Evolutionary conservation across 2,113 vertebrate genomes (phyloP), one percentile per base, ranked within the genome.

Genomic region (Takifugu bimaculatus): DNA sequence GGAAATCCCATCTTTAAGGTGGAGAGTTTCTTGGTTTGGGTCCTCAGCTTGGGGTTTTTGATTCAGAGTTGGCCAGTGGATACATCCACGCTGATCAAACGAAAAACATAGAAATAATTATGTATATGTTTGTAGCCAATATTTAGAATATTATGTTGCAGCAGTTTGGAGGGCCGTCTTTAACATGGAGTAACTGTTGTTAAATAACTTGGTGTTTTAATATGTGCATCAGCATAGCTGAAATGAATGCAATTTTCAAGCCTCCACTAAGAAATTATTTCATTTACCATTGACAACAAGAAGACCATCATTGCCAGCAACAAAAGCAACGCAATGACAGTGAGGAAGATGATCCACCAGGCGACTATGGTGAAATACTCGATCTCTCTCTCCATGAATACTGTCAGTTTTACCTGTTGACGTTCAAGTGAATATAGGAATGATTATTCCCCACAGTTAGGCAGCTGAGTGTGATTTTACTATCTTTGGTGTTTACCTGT

Each of bases 341-440:
- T 85, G 60, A 90, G 67, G 25, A 88, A 11, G 65, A 88, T 86
- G 9, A 90, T 85, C 81, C 88, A 90, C 86, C 87, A 88, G 6
- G 86, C 78, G 20, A 85, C 77, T 67, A 77, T 87, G 52, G 58
- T 65, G 11, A 78, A 60, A 13, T 70, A 69, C 43, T 60, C 4
- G 4, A 20, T 9, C 51, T 85, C 69, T 60, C 20, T 85, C 50
- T 87, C 68, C 25, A 94, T 90, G 65, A 97, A 97, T 28, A 97
- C 93, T 0, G 93, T 96, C 53, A 98, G 84, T 53, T 20, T 20
- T 20, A 20, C 20, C 20, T 20, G 20, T 20, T 20, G 20, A 20
- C 20, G 20, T 20, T 20, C 20, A 20, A 20, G 20, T 20, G 20
- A 20, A 20, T 20, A 20, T 20, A 20, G 20, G 20, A 20, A 20